Percentiles rank a stretch among this genome's conserved stretches.
Evolutionary conservation across 2,113 vertebrate species (phyloP).

Genomic region (Rhegmatorhina hoffmannsi): DNA sequence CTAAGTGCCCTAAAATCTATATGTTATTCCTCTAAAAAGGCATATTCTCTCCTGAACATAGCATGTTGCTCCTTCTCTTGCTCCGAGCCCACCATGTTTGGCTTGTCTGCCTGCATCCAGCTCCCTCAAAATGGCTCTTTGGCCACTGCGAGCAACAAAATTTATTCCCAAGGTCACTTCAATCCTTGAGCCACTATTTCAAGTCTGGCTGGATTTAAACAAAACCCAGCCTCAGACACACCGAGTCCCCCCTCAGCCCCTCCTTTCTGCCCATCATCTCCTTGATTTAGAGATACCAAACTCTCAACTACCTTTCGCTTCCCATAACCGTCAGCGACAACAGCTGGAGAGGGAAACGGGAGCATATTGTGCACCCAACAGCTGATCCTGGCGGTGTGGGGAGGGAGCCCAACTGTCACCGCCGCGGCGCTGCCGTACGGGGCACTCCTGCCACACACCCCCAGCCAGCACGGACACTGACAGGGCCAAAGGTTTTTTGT

Average conservation of each 20-base stretch:
- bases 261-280: background rate
- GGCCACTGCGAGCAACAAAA: background rate
- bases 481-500: accelerated
- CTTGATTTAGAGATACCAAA: background rate
- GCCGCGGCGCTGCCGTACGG: background rate
- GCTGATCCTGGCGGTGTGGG: slow-evolving; percentile 1
- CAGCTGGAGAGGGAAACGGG: slow-evolving; percentile 34
- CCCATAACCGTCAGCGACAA: background rate
- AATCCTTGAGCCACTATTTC: background rate
- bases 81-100: background rate
- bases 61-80: background rate
- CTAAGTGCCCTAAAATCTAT: background rate
- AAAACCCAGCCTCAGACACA: background rate
- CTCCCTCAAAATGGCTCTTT: slow-evolving; percentile 60
- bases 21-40: background rate
- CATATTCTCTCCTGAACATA: background rate
- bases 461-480: background rate
- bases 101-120: background rate
- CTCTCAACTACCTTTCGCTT: slow-evolving; percentile 15
- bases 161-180: slow-evolving; percentile 55
- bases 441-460: background rate
- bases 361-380: slow-evolving; percentile 9
- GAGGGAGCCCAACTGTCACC: background rate
- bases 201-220: background rate
- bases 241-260: background rate